Evolutionary conservation across 2,888 invertebrate genomes (phyloP), one percentile per base, ranked within the genome.

Genomic region (Spilarctia lutea): DNA sequence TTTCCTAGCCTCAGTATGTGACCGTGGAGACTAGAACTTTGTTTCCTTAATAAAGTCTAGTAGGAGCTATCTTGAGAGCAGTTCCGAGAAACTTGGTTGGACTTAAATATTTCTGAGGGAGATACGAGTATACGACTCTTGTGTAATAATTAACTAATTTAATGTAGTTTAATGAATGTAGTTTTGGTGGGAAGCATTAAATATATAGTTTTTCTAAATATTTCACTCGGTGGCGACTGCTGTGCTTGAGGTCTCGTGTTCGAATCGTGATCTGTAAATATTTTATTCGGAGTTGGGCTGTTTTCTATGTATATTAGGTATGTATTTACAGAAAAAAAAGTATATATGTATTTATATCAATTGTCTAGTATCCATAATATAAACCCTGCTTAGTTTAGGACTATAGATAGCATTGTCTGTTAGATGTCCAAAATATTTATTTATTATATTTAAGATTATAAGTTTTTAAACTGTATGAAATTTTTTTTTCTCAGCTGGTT

Each of bases 11-110:
- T 67, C 68, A 68, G 69, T 39, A 83, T 79, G 75, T 81, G 82
- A 74, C 77, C 73, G 66, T 56, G 30, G 76, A 71, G 79, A 76
- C 71, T 68, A 13, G 42, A 83, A 81, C 68, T 75, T 79, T 20
- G 30, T 66, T 72, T 63, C 66, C 45, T 63, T 81, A 83, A 71
- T 75, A 76, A 68, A 65, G 65, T 66, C 48, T 75, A 83, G 79
- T 81, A 83, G 48, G 27, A 39, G 8, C 30, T 68, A 80, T 72
- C 81, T 78, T 65, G 71, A 30, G 74, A 75, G 65, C 60, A 71
- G 71, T 63, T 63, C 27, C 33, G 24, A 48, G 60, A 71, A 71
- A 71, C 71, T 71, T 71, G 11, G 27, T 11, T 60, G 20, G 39
- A 39, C 60, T 30, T 45, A 68, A 68, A 45, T 68, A 68, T 45